Percentiles rank a stretch among this genome's conserved stretches.
These are phyloP conservation scores for Lasioglossum calceatum DNA, from an alignment of 2,888 invertebrate species.

Conservation along the genomic window DNA sequence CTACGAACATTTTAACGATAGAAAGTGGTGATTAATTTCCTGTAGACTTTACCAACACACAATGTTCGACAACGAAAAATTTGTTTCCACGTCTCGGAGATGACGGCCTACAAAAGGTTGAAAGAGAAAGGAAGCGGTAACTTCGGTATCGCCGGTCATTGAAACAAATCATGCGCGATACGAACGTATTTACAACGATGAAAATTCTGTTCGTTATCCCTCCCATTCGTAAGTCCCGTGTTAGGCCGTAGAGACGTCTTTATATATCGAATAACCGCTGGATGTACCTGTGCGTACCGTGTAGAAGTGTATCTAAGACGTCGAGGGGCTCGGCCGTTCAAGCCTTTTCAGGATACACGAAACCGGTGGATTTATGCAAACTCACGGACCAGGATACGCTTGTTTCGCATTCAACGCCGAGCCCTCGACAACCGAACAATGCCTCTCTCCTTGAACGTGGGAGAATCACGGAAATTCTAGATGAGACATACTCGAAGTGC, in stretches of 20 bases:
- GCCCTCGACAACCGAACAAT: constrained; percentile 47
- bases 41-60: too few relatives aligned
- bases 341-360: constrained; percentile 38
- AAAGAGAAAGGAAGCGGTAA: background rate
- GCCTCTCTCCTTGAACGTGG: constrained; percentile 54
- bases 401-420: constrained; percentile 24
- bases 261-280: constrained; percentile 36
- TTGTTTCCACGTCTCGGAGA: background rate
- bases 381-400: constrained; percentile 49
- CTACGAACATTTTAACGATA: too few relatives aligned
- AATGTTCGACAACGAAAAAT: background rate
- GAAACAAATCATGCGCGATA: constrained; percentile 49
- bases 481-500: constrained; percentile 42
- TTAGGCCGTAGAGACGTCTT: constrained; percentile 39
- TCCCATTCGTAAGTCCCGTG: constrained; percentile 21
- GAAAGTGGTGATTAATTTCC: too few relatives aligned
- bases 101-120: background rate
- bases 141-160: constrained; percentile 24
- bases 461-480: constrained; percentile 60
- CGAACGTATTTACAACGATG: constrained; percentile 22
- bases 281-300: background rate
- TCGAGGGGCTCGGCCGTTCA: background rate
- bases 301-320: constrained; percentile 2
- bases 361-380: constrained; percentile 54
- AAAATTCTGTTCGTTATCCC: constrained; percentile 49